These are phyloP conservation scores for Nudaria mundana DNA, from an alignment of 2,888 invertebrate genomes.

Conservation along the genomic window DNA sequence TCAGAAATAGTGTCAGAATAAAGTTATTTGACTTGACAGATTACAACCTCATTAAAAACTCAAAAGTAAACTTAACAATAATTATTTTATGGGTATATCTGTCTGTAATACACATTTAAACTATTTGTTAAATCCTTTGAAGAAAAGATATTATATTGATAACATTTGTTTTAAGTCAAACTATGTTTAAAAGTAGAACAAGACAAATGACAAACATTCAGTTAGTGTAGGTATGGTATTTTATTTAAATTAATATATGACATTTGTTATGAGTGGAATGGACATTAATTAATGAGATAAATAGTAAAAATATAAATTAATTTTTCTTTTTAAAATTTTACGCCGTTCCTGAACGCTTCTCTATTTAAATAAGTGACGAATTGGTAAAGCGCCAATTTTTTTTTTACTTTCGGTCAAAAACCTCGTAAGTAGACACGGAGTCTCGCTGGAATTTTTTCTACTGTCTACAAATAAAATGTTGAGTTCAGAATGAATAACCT, in stretches of 20 bases:
- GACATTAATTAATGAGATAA: neutral
- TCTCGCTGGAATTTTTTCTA: constrained; percentile 23
- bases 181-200: neutral
- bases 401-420: constrained; percentile 40
- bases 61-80: too few species aligned
- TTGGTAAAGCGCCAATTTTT: constrained; percentile 40
- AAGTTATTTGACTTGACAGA: too few species aligned
- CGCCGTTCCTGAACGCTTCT: constrained; percentile 17
- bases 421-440: constrained; percentile 34
- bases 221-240: neutral
- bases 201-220: neutral
- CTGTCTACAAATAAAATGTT: constrained; percentile 14
- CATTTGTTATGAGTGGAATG: neutral
- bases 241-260: neutral
- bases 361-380: constrained; percentile 23
- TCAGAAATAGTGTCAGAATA: too few species aligned
- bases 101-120: neutral
- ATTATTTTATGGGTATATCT: too few species aligned
- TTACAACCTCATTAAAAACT: too few species aligned
- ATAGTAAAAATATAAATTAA: neutral
- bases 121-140: neutral
- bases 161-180: neutral
- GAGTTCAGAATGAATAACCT: constrained; percentile 10
- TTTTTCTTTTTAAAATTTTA: constrained; percentile 1
- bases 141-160: neutral